phyloP scores from a whole-genome alignment of 2,113 vertebrate genomes.

The Phainopepla nitens region DNA sequence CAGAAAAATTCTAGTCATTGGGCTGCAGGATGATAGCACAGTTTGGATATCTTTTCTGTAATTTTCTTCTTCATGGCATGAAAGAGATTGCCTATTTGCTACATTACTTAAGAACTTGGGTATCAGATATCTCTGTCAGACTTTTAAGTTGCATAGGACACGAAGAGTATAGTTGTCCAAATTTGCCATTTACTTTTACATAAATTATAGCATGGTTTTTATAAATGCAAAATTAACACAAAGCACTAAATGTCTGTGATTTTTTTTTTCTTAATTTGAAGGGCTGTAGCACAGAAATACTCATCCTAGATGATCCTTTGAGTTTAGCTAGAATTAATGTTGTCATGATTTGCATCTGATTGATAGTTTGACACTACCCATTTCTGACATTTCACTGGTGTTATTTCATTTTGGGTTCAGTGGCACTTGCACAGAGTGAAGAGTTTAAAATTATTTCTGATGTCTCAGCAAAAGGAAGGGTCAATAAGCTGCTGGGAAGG shows the following conservation, averaged over 20 bases:
- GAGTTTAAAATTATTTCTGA: constrained; percentile 4
- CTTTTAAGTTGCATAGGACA: background rate
- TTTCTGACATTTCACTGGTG: background rate
- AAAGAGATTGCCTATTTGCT: background rate
- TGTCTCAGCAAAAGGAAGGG: constrained; percentile 1
- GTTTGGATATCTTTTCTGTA: background rate
- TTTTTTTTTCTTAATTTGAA: background rate
- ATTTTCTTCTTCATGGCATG: background rate
- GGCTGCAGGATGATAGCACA: background rate
- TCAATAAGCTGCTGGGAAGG: background rate
- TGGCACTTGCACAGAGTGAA: background rate
- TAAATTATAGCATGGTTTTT: background rate
- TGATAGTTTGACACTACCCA: background rate
- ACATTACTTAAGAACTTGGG: background rate
- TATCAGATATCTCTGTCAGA: background rate
- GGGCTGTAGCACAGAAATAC: background rate
- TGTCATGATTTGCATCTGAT: background rate
- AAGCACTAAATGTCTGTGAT: background rate
- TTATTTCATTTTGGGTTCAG: constrained; percentile 8
- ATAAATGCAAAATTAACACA: background rate
- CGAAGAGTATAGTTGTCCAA: background rate
- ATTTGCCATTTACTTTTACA: background rate
- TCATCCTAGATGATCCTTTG: background rate
- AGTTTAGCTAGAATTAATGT: background rate
- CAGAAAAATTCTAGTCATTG: background rate